Evolutionary conservation across 2,113 vertebrate species (phyloP).

Genomic region (Oxygymnocypris stewartii): DNA sequence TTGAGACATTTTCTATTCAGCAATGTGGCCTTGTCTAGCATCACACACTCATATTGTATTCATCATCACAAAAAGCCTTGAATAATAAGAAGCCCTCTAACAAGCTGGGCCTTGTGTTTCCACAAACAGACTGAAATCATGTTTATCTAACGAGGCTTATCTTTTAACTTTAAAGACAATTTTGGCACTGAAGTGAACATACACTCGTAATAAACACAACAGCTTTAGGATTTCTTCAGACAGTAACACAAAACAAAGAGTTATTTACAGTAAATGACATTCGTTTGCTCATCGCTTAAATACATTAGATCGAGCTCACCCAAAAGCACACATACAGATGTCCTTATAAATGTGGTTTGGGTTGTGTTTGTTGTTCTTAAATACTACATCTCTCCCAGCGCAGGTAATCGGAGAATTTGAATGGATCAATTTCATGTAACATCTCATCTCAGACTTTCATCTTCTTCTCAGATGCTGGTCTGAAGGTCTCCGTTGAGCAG

Average conservation of each 20-base stretch:
- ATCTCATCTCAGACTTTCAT: not conserved
- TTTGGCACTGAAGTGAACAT: conserved; percentile 33
- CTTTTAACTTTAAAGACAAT: not conserved
- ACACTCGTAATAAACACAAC: not conserved
- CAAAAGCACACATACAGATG: not conserved
- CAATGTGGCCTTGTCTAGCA: not conserved
- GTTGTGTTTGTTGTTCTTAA: not conserved
- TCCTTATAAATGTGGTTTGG: not conserved
- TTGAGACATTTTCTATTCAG: not conserved
- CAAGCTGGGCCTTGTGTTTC: conserved; percentile 9
- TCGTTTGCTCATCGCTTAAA: conserved; percentile 68
- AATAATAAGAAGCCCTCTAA: conserved; percentile 24
- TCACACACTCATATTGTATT: not conserved
- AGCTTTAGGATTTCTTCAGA: not conserved
- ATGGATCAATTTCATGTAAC: not conserved
- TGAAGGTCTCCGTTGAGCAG: conserved; percentile 94
- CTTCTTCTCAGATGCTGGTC: conserved; percentile 86
- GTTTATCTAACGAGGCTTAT: not conserved
- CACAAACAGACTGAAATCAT: not conserved
- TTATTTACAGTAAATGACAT: conserved; percentile 40
- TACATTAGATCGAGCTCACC: conserved; percentile 47
- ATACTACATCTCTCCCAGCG: conserved; percentile 1
- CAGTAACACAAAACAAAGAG: conserved; percentile 14
- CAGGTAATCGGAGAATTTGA: not conserved
- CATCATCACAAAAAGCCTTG: conserved; percentile 1